A percentile compares a stretch with the other conserved stretches of the same genome.
These are phyloP conservation scores for Papio anubis DNA, from an alignment of 2,113 vertebrate species.

Conservation along the genomic window DNA sequence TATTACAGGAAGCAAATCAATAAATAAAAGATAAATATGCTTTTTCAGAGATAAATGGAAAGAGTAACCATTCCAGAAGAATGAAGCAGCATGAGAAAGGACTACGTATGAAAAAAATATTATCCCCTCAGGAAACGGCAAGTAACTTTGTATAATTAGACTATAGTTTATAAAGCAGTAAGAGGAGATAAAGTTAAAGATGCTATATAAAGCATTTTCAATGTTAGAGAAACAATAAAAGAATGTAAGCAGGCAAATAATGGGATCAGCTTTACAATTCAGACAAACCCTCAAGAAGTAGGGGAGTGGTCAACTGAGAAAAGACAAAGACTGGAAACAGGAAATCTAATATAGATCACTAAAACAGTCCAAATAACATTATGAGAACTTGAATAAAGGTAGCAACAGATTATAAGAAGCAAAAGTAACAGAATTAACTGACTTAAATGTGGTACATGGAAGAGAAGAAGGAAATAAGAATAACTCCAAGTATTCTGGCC, in stretches of 20 bases:
- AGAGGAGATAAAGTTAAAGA: constrained; percentile 13
- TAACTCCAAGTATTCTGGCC: neutral
- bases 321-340: neutral
- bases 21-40: neutral
- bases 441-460: neutral
- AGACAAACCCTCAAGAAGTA: neutral
- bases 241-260: neutral
- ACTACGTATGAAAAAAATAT: neutral
- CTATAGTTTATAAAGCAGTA: neutral
- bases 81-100: neutral
- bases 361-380: neutral
- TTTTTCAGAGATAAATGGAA: neutral
- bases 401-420: neutral
- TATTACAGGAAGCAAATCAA: neutral
- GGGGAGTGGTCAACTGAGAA: neutral
- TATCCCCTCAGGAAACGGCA: neutral
- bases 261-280: neutral
- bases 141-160: neutral
- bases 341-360: neutral
- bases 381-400: neutral
- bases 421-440: neutral
- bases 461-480: neutral
- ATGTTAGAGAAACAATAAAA: neutral
- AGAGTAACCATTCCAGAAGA: neutral
- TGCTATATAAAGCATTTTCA: neutral